These are phyloP conservation scores for Meles meles DNA, from an alignment of 2,113 vertebrate species.

Conservation along the genomic window DNA sequence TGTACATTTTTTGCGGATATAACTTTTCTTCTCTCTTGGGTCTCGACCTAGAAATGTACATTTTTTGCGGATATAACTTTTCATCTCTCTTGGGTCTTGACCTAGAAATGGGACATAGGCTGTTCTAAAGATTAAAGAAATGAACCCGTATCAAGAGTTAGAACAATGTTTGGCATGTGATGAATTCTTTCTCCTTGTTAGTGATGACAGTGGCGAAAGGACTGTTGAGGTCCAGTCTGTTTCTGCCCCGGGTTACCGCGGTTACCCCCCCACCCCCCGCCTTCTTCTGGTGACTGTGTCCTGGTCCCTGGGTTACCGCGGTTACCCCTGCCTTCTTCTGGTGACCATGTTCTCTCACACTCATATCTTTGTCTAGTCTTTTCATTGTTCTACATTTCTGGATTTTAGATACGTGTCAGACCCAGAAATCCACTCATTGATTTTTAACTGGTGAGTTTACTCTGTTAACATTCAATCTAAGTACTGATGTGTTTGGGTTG, in stretches of 20 bases:
- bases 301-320: too few relatives aligned
- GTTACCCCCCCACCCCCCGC: too few relatives aligned
- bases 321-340: too few relatives aligned
- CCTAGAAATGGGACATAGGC: background rate
- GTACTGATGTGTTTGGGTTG: background rate
- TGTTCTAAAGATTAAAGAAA: background rate
- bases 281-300: too few relatives aligned
- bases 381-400: background rate
- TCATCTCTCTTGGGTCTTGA: background rate
- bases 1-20: too few relatives aligned
- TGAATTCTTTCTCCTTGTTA: background rate
- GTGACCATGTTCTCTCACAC: background rate
- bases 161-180: fast-evolving
- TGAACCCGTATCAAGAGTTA: background rate
- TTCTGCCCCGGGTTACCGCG: fast-evolving
- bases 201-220: background rate
- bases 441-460: background rate
- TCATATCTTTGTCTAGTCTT: background rate
- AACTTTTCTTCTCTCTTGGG: background rate
- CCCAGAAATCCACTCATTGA: background rate
- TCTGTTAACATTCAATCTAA: background rate
- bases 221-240: background rate
- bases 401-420: background rate
- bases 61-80: background rate
- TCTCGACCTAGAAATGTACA: background rate